Evolutionary conservation across 2,888 invertebrate genomes (phyloP), one percentile per base, ranked within the genome.

Genomic region (Cyclophora punctaria): DNA sequence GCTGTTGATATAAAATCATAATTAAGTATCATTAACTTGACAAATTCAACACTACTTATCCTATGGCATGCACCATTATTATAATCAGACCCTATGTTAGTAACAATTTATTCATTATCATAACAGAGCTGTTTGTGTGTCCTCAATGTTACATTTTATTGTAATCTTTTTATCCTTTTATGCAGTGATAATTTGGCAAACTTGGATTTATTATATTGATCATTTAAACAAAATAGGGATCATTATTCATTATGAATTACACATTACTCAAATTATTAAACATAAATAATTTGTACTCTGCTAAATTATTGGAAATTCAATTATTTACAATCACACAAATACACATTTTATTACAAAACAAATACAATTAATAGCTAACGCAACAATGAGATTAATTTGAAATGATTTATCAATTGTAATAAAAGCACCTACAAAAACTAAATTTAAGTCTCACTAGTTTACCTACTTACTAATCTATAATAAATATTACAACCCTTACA

Each of bases 201-300:
- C 61, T 57, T 59, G 54, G 62, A 56, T 56, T 45, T 50, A 51
- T 49, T 7, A 44, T 49, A 41, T 3, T 51, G 46, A 42, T 44
- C 45, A 48, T 55, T 20, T 44, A 52, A 52, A 53, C 49, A 45
- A 52, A 52, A 55, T 49, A 62, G 53, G 47, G 51, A 49, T 52
- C 55, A 51, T 53, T 62, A 59, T 65, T 67, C 61, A 71, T 66
- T 63, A 66, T 60, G 59, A 71, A 67, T 72, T 73, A 68, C 67
- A 62, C 66, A 37, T 72, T 67, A 67, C 64, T 72, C 66, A 67
- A 67, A 68, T 73, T 72, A 65, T 66, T 71, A 66, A 78, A 77
- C 75, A 75, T 79, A 79, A 82, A 77, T 82, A 80, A 78, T 86
- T 86, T 86, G 86, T 86, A 86, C 86, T 85, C 75, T 83, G 77